A percentile compares a stretch with the other conserved stretches of the same genome.
Evolutionary conservation across 2,113 vertebrate genomes (phyloP).

Genomic region (Cygnus atratus): DNA sequence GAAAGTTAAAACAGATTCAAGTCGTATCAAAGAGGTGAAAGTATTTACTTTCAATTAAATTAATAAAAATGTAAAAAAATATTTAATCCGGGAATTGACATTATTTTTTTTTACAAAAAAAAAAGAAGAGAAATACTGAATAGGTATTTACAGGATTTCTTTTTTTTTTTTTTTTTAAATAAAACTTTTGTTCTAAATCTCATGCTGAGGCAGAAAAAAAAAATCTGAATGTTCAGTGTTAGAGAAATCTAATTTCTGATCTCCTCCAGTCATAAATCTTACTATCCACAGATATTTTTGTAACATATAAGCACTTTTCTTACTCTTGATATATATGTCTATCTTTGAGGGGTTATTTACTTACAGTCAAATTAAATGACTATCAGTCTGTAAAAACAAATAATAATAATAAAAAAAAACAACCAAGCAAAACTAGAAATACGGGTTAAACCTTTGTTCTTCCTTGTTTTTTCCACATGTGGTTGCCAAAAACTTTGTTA

Average conservation of each 20-base stretch:
- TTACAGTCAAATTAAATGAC: background rate
- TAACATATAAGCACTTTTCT: background rate
- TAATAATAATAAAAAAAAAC: too few relatives aligned
- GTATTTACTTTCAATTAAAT: background rate
- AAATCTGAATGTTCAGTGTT: background rate
- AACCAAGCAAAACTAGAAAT: background rate
- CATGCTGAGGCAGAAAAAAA: background rate
- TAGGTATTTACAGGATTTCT: accelerated
- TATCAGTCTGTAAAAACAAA: background rate
- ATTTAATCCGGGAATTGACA: background rate
- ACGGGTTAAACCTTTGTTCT: background rate
- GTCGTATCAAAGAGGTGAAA: background rate
- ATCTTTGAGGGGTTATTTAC: background rate
- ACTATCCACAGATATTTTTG: background rate
- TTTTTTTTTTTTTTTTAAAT: background rate
- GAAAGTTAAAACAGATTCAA: background rate
- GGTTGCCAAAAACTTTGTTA: background rate
- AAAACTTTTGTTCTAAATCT: background rate
- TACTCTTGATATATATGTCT: background rate
- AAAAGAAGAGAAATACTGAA: background rate
- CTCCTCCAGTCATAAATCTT: background rate
- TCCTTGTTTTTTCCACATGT: background rate
- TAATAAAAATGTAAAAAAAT: background rate
- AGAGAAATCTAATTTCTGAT: background rate
- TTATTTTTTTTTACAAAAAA: background rate